These are phyloP conservation scores for Lordiphosa clarofinis DNA, from an alignment of 1,140 invertebrate genomes.

Conservation along the genomic window DNA sequence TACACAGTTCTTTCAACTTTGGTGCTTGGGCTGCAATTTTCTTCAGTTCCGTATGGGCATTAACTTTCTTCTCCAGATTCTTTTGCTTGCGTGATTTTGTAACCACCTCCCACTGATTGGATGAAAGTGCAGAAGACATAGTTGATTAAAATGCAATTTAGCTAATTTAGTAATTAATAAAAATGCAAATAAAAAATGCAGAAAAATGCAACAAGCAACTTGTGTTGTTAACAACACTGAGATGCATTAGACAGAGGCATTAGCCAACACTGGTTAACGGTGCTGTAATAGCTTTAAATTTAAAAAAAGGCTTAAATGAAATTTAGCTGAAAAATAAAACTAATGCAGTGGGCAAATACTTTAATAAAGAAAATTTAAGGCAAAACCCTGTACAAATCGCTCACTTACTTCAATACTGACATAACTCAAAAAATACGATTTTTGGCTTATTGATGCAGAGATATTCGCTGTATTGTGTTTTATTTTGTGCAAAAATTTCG, in stretches of 20 bases:
- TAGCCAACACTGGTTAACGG: no score
- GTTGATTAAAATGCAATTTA: constrained; percentile 29
- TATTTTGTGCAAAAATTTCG: no score
- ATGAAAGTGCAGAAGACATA: constrained; percentile 82
- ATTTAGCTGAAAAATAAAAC: no score
- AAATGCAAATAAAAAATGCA: constrained; percentile 17
- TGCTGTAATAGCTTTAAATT: no score
- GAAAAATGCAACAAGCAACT: constrained; percentile 34
- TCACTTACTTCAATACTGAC: no score
- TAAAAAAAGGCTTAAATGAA: no score
- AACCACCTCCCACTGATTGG: constrained; percentile 87
- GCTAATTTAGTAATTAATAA: constrained; percentile 21
- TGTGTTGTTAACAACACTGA: background rate
- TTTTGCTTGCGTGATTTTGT: constrained; percentile 86
- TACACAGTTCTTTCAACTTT: constrained; percentile 85
- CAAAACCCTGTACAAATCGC: no score
- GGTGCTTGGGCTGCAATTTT: constrained; percentile 83
- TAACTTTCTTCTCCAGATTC: constrained; percentile 78
- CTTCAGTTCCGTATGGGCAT: constrained; percentile 80
- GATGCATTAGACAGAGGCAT: background rate
- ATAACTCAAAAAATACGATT: no score
- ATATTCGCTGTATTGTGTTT: no score
- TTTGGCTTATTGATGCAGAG: no score
- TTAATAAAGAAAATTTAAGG: no score
- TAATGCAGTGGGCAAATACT: no score